A percentile compares a stretch with the other conserved stretches of the same genome.
Evolutionary conservation across 2,888 invertebrate genomes (phyloP).

Genomic region (Cephus pulcher): DNA sequence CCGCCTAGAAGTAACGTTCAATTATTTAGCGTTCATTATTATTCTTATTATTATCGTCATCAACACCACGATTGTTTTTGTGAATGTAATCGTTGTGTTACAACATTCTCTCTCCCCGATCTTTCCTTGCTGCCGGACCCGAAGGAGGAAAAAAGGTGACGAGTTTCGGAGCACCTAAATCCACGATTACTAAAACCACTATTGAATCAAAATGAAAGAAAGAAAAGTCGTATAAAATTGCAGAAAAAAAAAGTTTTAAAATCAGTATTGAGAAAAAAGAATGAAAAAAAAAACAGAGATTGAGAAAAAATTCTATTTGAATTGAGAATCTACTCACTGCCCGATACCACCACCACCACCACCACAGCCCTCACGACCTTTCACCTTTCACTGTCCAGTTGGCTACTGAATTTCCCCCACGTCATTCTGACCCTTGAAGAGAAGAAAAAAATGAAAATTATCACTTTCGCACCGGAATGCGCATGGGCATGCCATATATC

Average conservation of each 20-base stretch:
- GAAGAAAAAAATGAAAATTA: background rate
- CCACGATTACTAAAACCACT: constrained; percentile 53
- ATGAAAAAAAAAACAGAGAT: constrained; percentile 18
- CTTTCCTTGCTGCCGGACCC: constrained; percentile 67
- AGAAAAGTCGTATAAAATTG: constrained; percentile 11
- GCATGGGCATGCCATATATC: constrained; percentile 59
- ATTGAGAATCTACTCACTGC: constrained; percentile 52
- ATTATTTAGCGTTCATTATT: constrained; percentile 57
- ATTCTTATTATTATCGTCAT: constrained; percentile 40
- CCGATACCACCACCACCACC: constrained; percentile 42
- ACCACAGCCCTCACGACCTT: constrained; percentile 32
- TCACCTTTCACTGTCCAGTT: constrained; percentile 11
- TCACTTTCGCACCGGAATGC: constrained; percentile 60
- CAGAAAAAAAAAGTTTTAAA: constrained; percentile 24
- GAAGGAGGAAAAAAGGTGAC: constrained; percentile 76
- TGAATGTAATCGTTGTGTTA: constrained; percentile 68
- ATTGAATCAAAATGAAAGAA: constrained; percentile 14
- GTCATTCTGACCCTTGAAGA: constrained; percentile 44
- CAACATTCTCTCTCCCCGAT: constrained; percentile 65
- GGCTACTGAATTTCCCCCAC: constrained; percentile 27
- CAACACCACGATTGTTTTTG: constrained; percentile 57
- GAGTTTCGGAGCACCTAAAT: constrained; percentile 69
- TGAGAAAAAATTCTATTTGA: constrained; percentile 28
- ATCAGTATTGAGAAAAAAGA: constrained; percentile 6
- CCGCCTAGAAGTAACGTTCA: constrained; percentile 62